Conservation (phyloP, 2,797 vertebrate species). For the Limosa lapponica region DNA sequence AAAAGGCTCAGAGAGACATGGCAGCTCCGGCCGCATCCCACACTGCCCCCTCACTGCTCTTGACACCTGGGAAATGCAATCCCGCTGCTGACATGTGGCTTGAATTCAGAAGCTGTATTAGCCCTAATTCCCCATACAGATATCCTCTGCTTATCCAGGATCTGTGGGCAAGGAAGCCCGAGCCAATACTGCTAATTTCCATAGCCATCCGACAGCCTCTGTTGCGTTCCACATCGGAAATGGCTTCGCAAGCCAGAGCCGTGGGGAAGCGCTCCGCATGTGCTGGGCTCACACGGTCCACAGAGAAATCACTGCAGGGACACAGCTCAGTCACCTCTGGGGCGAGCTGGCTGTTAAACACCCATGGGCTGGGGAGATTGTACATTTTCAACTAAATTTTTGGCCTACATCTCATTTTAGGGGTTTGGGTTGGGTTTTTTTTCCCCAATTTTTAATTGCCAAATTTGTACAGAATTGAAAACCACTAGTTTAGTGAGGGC, state of each 20-base stretch:
- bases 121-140: not conserved
- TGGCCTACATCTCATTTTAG: not conserved
- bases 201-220: not conserved
- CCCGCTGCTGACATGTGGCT: not conserved
- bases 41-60: not conserved
- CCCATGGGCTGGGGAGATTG: rapidly evolving
- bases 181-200: not conserved
- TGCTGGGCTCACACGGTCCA: rapidly evolving
- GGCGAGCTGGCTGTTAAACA: not conserved
- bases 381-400: not conserved
- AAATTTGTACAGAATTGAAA: not conserved
- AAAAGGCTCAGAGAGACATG: not conserved
- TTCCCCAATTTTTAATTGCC: not conserved
- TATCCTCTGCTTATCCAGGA: not conserved
- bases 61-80: not conserved
- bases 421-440: not conserved
- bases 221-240: not conserved
- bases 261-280: not conserved
- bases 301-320: not conserved
- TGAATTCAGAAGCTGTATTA: not conserved
- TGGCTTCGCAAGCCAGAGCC: not conserved
- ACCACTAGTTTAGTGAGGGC: not conserved
- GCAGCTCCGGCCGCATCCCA: not conserved
- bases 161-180: not conserved
- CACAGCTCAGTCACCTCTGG: not conserved